Conservation (phyloP, 2,797 vertebrate genomes). For the Manis crassicaudata region DNA sequence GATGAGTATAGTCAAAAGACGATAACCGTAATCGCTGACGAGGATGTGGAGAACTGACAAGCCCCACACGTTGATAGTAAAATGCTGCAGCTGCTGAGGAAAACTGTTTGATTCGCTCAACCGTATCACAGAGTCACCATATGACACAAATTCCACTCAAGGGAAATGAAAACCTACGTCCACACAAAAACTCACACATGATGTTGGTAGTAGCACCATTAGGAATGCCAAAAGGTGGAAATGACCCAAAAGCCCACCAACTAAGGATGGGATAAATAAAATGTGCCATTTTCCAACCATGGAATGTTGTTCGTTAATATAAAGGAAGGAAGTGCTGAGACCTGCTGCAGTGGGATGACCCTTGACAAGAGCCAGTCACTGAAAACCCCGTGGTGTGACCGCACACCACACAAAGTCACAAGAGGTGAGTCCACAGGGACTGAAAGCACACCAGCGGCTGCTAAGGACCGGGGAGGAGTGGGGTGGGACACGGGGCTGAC, state of each 20-base stretch:
- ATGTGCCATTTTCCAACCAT: background rate
- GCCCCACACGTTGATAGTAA: fast-evolving
- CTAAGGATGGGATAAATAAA: background rate
- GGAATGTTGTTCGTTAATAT: background rate
- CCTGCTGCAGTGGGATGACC: fast-evolving
- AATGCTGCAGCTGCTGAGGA: fast-evolving
- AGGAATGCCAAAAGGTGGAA: background rate
- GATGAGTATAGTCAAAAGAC: background rate
- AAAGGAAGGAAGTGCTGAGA: background rate
- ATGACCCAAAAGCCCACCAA: too few relatives aligned
- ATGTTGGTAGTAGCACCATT: too few relatives aligned
- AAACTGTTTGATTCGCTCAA: background rate
- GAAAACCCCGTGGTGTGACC: fast-evolving
- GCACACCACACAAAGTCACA: too few relatives aligned
- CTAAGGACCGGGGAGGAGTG: fast-evolving
- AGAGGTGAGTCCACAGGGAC: fast-evolving
- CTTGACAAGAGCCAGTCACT: too few relatives aligned
- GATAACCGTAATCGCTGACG: fast-evolving
- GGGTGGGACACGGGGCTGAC: background rate
- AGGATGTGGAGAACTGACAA: background rate
- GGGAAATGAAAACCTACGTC: background rate
- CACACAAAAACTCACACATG: fast-evolving
- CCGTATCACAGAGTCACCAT: fast-evolving
- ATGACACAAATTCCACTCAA: background rate
- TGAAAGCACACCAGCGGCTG: fast-evolving